Percentiles rank a stretch among this genome's conserved stretches.
These are phyloP conservation scores for Kryptolebias ocellatus DNA, from an alignment of 2,797 vertebrate genomes.

Conservation along the genomic window DNA sequence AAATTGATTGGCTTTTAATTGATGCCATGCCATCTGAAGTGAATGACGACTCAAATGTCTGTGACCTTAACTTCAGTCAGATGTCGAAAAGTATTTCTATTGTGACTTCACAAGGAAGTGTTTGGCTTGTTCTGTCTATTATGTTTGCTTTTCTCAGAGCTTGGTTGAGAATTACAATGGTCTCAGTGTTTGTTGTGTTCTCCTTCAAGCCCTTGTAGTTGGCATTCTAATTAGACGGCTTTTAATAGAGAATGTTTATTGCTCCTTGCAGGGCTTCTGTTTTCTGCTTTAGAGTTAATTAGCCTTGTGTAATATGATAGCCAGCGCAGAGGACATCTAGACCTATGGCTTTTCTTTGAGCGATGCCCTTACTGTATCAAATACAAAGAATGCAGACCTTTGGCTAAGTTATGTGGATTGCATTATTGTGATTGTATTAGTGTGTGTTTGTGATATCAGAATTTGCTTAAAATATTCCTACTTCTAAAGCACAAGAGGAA, in stretches of 20 bases:
- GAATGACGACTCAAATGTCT: conserved; percentile 48
- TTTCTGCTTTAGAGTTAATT: conserved; percentile 73
- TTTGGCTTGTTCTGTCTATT: conserved; percentile 61
- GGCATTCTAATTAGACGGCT: conserved; percentile 76
- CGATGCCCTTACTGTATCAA: conserved; percentile 36
- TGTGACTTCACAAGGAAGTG: conserved; percentile 59
- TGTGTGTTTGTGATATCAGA: neutral
- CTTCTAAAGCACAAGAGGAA: too few relatives aligned
- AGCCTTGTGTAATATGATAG: conserved; percentile 64
- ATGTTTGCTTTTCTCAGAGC: conserved; percentile 64
- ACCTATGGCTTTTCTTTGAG: conserved; percentile 39
- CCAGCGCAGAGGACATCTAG: conserved; percentile 65
- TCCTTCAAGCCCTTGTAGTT: conserved; percentile 73
- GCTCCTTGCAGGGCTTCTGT: conserved; percentile 69
- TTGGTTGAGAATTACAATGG: conserved; percentile 70
- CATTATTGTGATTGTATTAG: neutral
- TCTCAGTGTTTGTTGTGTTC: conserved; percentile 72
- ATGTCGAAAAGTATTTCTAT: conserved; percentile 48
- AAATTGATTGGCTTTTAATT: conserved; percentile 54
- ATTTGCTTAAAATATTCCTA: too few relatives aligned
- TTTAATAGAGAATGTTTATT: conserved; percentile 78
- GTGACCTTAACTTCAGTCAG: conserved; percentile 67
- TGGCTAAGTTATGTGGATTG: conserved; percentile 3
- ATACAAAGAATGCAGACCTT: conserved; percentile 3
- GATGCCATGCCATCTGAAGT: conserved; percentile 50